Evolutionary conservation across 2,797 vertebrate species (phyloP), one percentile per base, ranked within the genome.

Genomic region (Leptatherina wallacei): DNA sequence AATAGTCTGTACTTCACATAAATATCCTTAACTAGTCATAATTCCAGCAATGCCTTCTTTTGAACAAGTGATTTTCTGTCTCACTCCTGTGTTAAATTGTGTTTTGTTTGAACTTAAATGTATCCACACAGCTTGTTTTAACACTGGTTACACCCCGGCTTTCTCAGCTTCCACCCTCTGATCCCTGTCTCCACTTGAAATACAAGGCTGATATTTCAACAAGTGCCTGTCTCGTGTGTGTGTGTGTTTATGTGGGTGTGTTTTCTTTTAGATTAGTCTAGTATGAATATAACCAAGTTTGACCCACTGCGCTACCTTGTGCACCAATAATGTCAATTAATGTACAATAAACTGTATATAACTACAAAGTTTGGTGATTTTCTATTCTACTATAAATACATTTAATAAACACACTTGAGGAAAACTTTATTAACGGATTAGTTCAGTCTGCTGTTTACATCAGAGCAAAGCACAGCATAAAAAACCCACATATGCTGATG

Each of bases 261-360:
- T 20, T 5, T n/a, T 52, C 70, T 65, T 75, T 63, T 59, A 62
- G 75, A 65, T 60, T 65, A 49, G 58, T 66, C 63, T 69, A 75
- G 22, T 24, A 77, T 78, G 33, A 77, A 22, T 67, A 72, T 77
- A 32, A 74, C 61, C 2, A 75, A 9, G 65, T 82, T 78, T 77
- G 10, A 80, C 78, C 80, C 60, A 29, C 20, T 73, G 67, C 76
- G 61, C 71, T 58, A 66, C 74, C 82, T 72, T 59, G 38, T 80
- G 78, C 81, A 75, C 70, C 75, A 73, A 69, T 70, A 78, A 82
- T 86, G 82, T 88, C 75, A 83, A 79, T 73, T 81, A 83, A 85
- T 92, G 88, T 91, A 88, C 89, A 92, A 89, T 93, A 93, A 92
- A 93, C 67, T 92, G 87, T 93, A 89, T 89, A 85, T 91, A 92